Evolutionary conservation across 2,888 invertebrate species (phyloP), one percentile per base, ranked within the genome.

Genomic region (Oegoconia quadripuncta): DNA sequence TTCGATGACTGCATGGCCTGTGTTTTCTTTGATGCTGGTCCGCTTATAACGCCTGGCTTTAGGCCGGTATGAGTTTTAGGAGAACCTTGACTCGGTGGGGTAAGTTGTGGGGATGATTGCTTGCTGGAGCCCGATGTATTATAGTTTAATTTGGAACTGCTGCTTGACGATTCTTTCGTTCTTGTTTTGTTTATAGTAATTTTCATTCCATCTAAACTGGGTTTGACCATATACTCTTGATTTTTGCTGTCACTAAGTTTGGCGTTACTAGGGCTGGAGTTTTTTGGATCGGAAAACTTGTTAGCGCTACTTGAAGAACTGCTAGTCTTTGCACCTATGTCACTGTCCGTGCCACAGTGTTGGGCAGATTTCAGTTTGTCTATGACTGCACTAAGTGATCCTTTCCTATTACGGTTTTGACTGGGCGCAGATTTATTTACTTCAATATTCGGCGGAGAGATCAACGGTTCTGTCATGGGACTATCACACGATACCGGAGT

Each of bases 121-220:
- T 87, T 83, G 31, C 77, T 74, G 9, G 86, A 86, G 41, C 81
- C 72, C n/a, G 84, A 78, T 36, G 79, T 73, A 40, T 74, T 72
- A 45, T 87, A 88, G 47, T 76, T 83, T 30, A 82, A 55, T 55
- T 84, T 86, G 1, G 87, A 84, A 49, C 74, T 74, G 15, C 81
- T 79, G 25, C 74, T 74, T 13, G 90, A 90, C 0, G 90, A 90
- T 40, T 94, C 93, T 64, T 94, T 93, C 14, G 91, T 90, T 59
- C 93, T 89, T 0, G 96, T 95, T 82, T 97, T 97, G 63, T 96
- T 97, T 16, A 97, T 96, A 2, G 96, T 97, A 37, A 97, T 91
- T 74, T 97, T 97, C 84, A 97, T 95, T 3, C 96, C 96, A 55
- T 96, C 96, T 11, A 92, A 92, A 64, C 95, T 95, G 12, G 94